A percentile compares a stretch with the other conserved stretches of the same genome.
Evolutionary conservation across 2,888 invertebrate species (phyloP).

Genomic region (Aspidiotus destructor): DNA sequence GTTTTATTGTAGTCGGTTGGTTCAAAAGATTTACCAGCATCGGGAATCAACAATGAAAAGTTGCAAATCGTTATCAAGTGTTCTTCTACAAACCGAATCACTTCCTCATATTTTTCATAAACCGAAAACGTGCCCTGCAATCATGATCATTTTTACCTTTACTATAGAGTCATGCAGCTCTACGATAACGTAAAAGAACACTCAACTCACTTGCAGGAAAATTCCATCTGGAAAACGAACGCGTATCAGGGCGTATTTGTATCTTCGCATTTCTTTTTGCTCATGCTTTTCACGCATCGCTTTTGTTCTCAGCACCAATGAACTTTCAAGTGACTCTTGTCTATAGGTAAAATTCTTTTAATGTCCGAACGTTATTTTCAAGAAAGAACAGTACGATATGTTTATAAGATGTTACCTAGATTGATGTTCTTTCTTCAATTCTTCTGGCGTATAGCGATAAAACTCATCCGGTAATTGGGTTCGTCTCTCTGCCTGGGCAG

Average conservation of each 20-base stretch:
- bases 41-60: conserved; percentile 60
- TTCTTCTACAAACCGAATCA: conserved; percentile 71
- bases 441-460: conserved; percentile 69
- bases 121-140: conserved; percentile 76
- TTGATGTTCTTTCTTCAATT: conserved; percentile 72
- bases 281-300: conserved; percentile 92
- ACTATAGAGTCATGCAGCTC: background rate
- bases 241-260: conserved; percentile 74
- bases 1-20: conserved; percentile 60
- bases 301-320: conserved; percentile 78
- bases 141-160: background rate
- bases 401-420: conserved; percentile 46
- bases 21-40: conserved; percentile 55
- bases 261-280: conserved; percentile 64
- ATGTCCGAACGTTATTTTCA: no score
- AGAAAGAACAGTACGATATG: no score
- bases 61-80: conserved; percentile 58
- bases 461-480: conserved; percentile 72
- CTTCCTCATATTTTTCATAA: conserved; percentile 61
- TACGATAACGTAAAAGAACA: no score
- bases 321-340: conserved; percentile 64
- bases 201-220: conserved; percentile 56
- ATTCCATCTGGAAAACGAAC: conserved; percentile 82
- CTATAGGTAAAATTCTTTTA: conserved; percentile 43
- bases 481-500: conserved; percentile 59